Conservation (phyloP, 2,797 vertebrate genomes). For the Darevskia mixta region DNA sequence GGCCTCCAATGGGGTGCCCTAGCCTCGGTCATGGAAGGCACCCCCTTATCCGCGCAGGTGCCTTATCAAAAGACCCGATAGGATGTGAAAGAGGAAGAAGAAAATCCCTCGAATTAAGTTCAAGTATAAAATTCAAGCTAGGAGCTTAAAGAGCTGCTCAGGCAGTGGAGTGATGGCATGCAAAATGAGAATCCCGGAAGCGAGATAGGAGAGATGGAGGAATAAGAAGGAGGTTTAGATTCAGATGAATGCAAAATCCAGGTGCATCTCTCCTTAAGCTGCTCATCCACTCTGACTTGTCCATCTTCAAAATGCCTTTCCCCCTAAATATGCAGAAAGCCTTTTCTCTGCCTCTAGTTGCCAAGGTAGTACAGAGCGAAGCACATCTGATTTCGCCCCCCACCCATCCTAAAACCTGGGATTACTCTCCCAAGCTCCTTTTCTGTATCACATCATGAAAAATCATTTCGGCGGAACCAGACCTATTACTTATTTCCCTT, state of each 20-base stretch:
- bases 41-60: neutral
- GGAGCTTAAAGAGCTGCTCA: neutral
- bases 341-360: neutral
- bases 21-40: neutral
- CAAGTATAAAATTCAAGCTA: conserved; percentile 1
- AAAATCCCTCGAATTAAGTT: conserved; percentile 4
- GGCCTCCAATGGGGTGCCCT: neutral
- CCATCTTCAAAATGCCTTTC: conserved; percentile 2
- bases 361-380: conserved; percentile 29
- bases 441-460: conserved; percentile 11
- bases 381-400: conserved; percentile 21
- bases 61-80: neutral
- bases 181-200: conserved; percentile 10
- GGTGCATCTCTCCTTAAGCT: conserved; percentile 26
- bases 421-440: conserved; percentile 16
- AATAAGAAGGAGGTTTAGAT: neutral
- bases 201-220: conserved; percentile 25
- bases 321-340: conserved; percentile 20
- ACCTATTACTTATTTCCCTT: neutral
- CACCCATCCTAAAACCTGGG: neutral
- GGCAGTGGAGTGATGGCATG: neutral
- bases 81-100: neutral
- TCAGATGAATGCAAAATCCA: conserved; percentile 29
- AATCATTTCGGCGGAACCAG: neutral
- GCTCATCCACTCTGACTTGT: conserved; percentile 10